Evolutionary conservation across 2,888 invertebrate genomes (phyloP).

Genomic region (Caprella mutica): DNA sequence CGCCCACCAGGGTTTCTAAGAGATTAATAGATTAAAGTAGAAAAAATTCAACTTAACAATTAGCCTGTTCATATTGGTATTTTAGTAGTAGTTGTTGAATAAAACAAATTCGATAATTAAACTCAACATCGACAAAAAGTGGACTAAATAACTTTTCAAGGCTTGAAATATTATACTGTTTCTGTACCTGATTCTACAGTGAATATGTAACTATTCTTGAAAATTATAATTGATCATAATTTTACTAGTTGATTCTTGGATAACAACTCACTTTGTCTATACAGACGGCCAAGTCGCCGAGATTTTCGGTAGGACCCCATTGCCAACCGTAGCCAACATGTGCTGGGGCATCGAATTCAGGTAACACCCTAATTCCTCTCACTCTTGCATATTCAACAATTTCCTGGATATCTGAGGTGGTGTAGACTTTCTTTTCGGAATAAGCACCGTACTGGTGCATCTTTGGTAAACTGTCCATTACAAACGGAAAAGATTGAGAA

Average conservation of each 20-base stretch:
- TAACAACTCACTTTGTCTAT: conserved; percentile 55
- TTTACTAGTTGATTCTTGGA: too few species aligned
- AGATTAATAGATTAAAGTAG: too few species aligned
- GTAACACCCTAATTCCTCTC: conserved; percentile 72
- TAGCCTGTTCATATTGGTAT: too few species aligned
- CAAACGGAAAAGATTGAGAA: conserved; percentile 47
- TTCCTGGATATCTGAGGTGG: conserved; percentile 55
- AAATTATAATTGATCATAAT: too few species aligned
- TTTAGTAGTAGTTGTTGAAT: too few species aligned
- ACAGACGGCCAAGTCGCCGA: conserved; percentile 68
- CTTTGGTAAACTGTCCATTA: conserved; percentile 38
- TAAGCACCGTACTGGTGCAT: conserved; percentile 34
- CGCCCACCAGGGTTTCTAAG: conserved; percentile 56
- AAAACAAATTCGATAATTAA: too few species aligned
- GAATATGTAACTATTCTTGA: too few species aligned
- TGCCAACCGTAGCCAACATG: conserved; percentile 67
- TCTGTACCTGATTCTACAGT: too few species aligned
- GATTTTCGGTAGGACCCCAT: conserved; percentile 63
- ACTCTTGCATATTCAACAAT: conserved; percentile 63
- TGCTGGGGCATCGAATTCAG: conserved; percentile 86
- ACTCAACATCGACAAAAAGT: too few species aligned
- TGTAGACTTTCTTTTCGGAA: conserved; percentile 47
- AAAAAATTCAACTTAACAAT: too few species aligned
- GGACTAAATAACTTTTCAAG: too few species aligned
- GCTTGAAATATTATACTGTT: too few species aligned